Evolutionary conservation across 2,113 vertebrate species (phyloP).

Genomic region (Heterotilapia buettikoferi): DNA sequence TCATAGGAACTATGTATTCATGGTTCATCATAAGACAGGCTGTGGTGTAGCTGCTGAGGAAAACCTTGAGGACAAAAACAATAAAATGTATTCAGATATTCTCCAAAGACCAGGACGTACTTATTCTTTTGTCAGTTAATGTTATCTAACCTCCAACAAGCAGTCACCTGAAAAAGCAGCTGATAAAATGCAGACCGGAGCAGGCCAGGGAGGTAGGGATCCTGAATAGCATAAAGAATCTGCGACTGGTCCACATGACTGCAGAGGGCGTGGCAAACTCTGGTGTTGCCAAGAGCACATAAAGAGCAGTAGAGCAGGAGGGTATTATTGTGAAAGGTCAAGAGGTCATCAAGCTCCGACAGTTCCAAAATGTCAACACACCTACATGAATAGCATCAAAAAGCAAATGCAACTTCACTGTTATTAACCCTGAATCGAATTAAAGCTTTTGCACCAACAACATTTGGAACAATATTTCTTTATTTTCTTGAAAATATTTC

Average conservation of each 20-base stretch:
- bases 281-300: constrained; percentile 86
- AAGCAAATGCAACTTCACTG: not conserved
- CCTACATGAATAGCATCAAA: constrained; percentile 53
- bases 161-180: constrained; percentile 77
- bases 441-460: not conserved
- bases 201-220: constrained; percentile 81
- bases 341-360: constrained; percentile 82
- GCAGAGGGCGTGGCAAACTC: constrained; percentile 87
- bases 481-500: not conserved
- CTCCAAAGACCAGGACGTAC: not conserved
- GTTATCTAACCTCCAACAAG: not conserved
- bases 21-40: constrained; percentile 86
- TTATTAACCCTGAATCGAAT: not conserved
- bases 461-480: not conserved
- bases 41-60: constrained; percentile 82
- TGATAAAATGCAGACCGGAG: constrained; percentile 87
- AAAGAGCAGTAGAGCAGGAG: constrained; percentile 88
- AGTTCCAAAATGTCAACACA: constrained; percentile 90
- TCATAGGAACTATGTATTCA: constrained; percentile 95
- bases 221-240: constrained; percentile 85
- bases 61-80: constrained; percentile 58
- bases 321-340: constrained; percentile 86
- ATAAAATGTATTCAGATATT: not conserved
- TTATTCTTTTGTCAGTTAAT: not conserved
- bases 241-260: constrained; percentile 92